Base-by-base conservation (phyloP, 2,797 vertebrate species). In the Phoxinus dragarum region DNA sequence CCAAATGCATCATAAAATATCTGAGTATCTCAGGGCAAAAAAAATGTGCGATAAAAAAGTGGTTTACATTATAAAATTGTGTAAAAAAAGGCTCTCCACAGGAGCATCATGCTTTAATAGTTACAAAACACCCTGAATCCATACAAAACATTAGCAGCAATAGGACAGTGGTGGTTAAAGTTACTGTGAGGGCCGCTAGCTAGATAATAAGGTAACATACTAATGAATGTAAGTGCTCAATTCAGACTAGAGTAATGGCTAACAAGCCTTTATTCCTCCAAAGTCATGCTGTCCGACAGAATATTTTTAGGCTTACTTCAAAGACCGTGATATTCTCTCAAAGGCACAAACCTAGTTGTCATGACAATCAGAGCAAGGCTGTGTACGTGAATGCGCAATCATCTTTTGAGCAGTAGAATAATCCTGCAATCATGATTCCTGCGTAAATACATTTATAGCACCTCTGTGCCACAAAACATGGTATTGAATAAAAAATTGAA, bases 321-420 rank as follows among this genome's bases (percentile, higher is more conserved):
- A 56, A 77, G 21, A 59, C 2, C 21, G 3, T 77, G 49, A 76
- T 36, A 40, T 59, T 77, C 12, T 59, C 74, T 77, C 75, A 40
- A 54, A 52, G 72, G 72, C 27, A 52, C 31, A 74, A 52, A 36
- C 47, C 73, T 75, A 52, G 73, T 54, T 75, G 73, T 75, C 73
- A 75, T 75, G 47, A 75, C 73, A 23, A 75, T 75, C 73, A 75
- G 44, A 74, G 72, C 44, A 74, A 54, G 31, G 47, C 73, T 21
- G 31, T 54, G 47, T 36, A 54, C 3, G 10, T 75, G 73, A 52
- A 74, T 52, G 47, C 52, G 52, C 31, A 52, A 75, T 54, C 47
- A 52, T 49, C 17, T 52, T 75, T 54, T 54, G 47, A 75, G 47
- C 17, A 21, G 71, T 19, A 6, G 5, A 36, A 54, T 54, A 75